Conservation (phyloP, 2,888 invertebrate genomes). For the Eurois occulta region DNA sequence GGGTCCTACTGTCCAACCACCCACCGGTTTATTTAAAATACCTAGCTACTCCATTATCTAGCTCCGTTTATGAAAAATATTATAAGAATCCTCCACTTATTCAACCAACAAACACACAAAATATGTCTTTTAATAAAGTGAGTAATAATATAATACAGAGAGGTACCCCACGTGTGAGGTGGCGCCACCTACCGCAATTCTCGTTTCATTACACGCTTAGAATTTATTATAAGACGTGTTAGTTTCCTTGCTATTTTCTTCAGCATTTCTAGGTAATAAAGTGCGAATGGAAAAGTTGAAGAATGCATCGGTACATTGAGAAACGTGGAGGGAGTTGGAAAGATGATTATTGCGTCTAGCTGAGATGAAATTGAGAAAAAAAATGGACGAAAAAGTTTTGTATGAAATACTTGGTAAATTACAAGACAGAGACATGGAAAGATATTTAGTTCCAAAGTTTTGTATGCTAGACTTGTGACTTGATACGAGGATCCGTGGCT, state of each 20-base stretch:
- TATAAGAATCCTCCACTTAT: conserved; percentile 12
- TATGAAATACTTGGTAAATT: neutral
- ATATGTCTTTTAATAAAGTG: conserved; percentile 59
- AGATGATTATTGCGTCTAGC: neutral
- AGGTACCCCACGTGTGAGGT: conserved; percentile 30
- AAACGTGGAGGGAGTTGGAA: conserved; percentile 6
- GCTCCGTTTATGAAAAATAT: neutral
- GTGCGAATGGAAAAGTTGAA: conserved; percentile 33
- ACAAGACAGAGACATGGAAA: neutral
- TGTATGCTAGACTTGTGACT: neutral
- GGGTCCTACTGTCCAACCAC: neutral
- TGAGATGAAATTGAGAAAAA: neutral
- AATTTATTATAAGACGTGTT: conserved; percentile 60
- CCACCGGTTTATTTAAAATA: neutral
- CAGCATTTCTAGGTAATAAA: conserved; percentile 45
- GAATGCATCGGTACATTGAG: conserved; percentile 39
- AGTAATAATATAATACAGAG: conserved; percentile 45
- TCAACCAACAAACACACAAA: conserved; percentile 37
- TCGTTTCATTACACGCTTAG: conserved; percentile 42
- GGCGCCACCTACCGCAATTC: conserved; percentile 43
- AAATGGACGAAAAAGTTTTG: neutral
- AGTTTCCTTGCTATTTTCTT: conserved; percentile 47
- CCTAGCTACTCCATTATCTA: conserved; percentile 1
- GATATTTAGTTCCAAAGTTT: neutral
- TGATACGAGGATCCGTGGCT: too few relatives aligned